Evolutionary conservation across 1,140 invertebrate species (phyloP).

Genomic region (Pseudachorutes palmiensis): DNA sequence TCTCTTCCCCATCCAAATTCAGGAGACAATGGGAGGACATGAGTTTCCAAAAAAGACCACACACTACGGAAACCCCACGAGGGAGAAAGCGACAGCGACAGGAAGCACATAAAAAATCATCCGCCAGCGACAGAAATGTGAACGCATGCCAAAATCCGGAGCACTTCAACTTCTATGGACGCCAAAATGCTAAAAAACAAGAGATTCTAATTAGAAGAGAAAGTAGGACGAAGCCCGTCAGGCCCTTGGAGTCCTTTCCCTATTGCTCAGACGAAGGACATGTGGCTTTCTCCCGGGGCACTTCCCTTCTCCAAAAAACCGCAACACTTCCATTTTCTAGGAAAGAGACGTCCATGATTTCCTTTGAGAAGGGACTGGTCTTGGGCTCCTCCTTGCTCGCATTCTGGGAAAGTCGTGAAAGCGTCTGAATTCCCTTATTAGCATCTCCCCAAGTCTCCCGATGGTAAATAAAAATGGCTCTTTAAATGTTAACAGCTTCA

Average conservation of each 20-base stretch:
- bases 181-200: no score
- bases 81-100: neutral
- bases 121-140: constrained; percentile 3
- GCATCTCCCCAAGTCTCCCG: neutral
- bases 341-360: neutral
- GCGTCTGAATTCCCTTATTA: constrained; percentile 1
- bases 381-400: constrained; percentile 3
- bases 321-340: neutral
- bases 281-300: neutral
- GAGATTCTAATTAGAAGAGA: constrained; percentile 5
- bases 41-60: no score
- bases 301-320: constrained; percentile 7
- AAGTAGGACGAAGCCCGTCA: neutral
- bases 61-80: neutral
- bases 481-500: constrained; percentile 8
- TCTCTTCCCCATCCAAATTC: neutral
- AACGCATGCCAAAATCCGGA: no score
- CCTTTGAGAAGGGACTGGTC: neutral
- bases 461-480: neutral
- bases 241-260: neutral
- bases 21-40: neutral
- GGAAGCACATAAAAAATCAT: neutral
- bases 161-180: no score
- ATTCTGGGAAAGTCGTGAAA: no score
- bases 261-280: neutral